Base-by-base conservation (phyloP, 30 jellyfish, hydroid and myxozoan genomes). In the Euphysa ruthae region DNA sequence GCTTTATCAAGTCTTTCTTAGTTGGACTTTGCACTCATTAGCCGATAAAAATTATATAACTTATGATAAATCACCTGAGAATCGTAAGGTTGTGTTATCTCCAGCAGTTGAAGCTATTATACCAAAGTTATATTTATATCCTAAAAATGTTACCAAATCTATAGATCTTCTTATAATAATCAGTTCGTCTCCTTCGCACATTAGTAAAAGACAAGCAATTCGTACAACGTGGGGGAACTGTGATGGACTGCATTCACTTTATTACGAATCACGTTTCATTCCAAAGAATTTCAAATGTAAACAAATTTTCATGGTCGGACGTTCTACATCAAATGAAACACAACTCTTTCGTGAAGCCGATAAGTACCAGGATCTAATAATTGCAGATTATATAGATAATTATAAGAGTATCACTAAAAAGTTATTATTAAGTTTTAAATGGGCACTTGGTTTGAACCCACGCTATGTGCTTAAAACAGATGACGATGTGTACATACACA, bases 381-480 rank as follows among this genome's bases (percentile, higher is more conserved):
- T 46, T 0, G 81, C 23, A 20, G 79, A 30, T 24, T 49, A 69
- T 50, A 18, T 6, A 22, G 74, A 69, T 31, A 20, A 35, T 49
- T 85, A 85, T 27, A 26, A 74, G 28, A 72, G 66, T 28, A 74
- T 85, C 38, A 85, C 96, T 14, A 51, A 57, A 68, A 85, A 85
- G 43, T 51, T 85, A 43, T 52, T 86, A 10, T 25, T 70, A 14
- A 77, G 92, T 26, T 49, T 85, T 24, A 54, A 61, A 22, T 82
- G 75, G 65, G 58, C 74, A 14, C 20, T 78, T 12, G 32, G 60
- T 7, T 55, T 58, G 35, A 61, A 61, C 14, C 75, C 83, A 46
- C 22, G 28, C 24, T 69, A 21, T 31, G 52, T 69, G 12, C 56
- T 69, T 16, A 69, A 69, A 31, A 28, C 74, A n/a, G 82, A 69